These are phyloP conservation scores for Hydrozoanthus tunicans DNA, from an alignment of 64 coral and sea anemone species.

Conservation along the genomic window DNA sequence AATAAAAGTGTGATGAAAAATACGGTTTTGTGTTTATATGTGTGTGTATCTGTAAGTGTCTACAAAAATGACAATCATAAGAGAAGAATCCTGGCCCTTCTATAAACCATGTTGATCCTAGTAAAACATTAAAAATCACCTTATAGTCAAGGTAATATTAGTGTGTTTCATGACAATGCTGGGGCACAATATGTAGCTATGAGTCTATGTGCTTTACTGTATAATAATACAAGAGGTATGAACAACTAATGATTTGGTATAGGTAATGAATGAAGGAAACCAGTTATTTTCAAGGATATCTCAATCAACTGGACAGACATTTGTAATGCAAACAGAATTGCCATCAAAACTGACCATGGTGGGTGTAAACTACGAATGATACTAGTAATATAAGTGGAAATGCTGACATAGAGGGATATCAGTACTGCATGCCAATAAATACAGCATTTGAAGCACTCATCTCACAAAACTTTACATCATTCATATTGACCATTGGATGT, in stretches of 20 bases:
- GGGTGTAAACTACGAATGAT: slow-evolving; percentile 8
- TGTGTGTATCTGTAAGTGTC: too few species aligned
- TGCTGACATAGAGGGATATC: slow-evolving; percentile 14
- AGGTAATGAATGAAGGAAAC: slow-evolving; percentile 32
- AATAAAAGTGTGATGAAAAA: too few species aligned
- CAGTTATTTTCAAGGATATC: slow-evolving; percentile 28
- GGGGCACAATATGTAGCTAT: slow-evolving; percentile 37
- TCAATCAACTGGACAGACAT: slow-evolving; percentile 19
- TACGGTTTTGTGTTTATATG: too few species aligned
- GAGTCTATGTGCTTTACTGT: slow-evolving; percentile 42
- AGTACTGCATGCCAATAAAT: slow-evolving; percentile 12
- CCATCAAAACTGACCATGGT: slow-evolving; percentile 6
- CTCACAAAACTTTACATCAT: slow-evolving; percentile 18
- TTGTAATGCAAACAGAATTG: slow-evolving; percentile 27
- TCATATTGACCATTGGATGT: background rate
- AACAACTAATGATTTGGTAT: slow-evolving; percentile 20
- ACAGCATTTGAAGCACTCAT: slow-evolving; percentile 16
- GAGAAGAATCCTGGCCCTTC: too few species aligned
- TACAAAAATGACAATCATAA: too few species aligned
- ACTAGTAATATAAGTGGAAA: slow-evolving; percentile 8
- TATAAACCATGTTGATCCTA: too few species aligned
- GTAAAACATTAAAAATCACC: too few species aligned
- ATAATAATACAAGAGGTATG: slow-evolving; percentile 49
- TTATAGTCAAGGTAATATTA: too few species aligned
- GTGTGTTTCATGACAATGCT: too few species aligned